phyloP scores from a whole-genome alignment of 2,113 vertebrate genomes.

The Guaruba guarouba region DNA sequence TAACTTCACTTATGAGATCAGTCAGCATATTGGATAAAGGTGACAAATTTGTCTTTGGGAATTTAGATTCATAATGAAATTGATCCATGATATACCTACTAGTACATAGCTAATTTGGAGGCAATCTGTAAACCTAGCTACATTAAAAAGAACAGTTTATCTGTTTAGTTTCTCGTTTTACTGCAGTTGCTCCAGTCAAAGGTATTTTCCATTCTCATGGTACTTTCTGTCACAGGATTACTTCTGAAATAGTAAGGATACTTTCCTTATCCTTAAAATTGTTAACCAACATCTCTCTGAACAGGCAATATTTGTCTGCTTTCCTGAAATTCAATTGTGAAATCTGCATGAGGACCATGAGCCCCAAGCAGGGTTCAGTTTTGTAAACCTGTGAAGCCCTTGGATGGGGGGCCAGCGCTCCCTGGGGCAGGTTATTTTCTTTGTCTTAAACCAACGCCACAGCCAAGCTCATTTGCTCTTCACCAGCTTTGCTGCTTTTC shows the following conservation, averaged over 20 bases:
- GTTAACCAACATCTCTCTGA: background rate
- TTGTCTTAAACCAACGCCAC: background rate
- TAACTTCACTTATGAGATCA: background rate
- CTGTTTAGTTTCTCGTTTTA: background rate
- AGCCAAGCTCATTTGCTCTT: background rate
- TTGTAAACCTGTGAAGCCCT: background rate
- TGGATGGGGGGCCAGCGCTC: background rate
- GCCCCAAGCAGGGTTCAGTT: background rate
- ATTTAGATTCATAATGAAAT: background rate
- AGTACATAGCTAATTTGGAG: background rate
- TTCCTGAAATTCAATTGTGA: background rate
- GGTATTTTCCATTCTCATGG: background rate
- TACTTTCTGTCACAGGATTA: background rate
- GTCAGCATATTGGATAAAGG: background rate
- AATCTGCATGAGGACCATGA: background rate
- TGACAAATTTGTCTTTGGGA: background rate
- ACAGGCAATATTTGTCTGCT: background rate
- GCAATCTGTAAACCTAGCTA: background rate
- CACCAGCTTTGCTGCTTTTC: background rate
- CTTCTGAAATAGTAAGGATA: background rate
- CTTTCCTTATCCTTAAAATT: background rate
- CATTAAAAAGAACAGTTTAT: background rate
- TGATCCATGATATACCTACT: background rate
- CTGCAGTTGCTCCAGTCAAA: background rate
- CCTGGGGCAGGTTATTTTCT: background rate